A percentile compares a stretch with the other conserved stretches of the same genome.
phyloP scores from a whole-genome alignment of 2,797 vertebrate genomes.

The Oceanodroma leucorhoa region DNA sequence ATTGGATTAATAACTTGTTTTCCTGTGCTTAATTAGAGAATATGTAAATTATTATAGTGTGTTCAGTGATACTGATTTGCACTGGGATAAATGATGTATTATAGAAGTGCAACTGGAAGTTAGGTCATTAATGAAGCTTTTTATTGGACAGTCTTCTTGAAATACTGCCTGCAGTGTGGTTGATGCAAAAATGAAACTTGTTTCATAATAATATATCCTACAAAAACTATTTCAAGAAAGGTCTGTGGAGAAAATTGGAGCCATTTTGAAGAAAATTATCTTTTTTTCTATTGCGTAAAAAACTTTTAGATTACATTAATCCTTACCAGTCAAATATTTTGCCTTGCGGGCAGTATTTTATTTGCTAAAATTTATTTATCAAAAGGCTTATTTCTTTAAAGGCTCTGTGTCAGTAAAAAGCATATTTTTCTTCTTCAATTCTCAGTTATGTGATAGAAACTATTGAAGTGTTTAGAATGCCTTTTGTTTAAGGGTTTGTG shows the following conservation, averaged over 20 bases:
- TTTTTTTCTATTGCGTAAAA: background rate
- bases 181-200: background rate
- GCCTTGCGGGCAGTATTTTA: background rate
- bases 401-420: background rate
- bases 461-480: background rate
- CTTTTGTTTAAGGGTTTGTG: background rate
- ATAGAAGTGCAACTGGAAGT: background rate
- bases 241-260: background rate
- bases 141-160: background rate
- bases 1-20: background rate
- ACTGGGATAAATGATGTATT: background rate
- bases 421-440: background rate
- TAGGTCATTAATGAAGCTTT: slow-evolving; percentile 8
- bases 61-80: background rate
- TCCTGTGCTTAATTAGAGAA: background rate
- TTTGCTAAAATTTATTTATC: background rate
- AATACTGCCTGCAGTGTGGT: background rate
- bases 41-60: background rate
- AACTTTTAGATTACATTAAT: background rate
- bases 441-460: background rate
- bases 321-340: background rate
- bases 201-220: background rate
- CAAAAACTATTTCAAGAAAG: background rate
- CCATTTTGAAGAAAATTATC: background rate
- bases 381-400: background rate